phyloP scores from a whole-genome alignment of 2,888 invertebrate genomes.

The Strigamia maritima region DNA sequence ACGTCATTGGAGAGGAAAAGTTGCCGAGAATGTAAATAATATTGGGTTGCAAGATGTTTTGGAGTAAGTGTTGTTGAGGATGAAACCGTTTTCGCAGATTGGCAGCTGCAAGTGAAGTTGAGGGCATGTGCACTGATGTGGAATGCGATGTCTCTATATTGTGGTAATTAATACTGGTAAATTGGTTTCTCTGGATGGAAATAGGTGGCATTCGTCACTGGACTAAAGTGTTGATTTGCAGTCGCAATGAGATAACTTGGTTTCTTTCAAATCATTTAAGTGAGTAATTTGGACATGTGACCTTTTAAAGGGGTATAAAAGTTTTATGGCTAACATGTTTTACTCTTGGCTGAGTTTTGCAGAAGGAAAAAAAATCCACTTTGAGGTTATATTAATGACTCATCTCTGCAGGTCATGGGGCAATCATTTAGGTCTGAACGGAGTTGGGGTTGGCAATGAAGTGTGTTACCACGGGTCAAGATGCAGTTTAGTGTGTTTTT shows the following conservation, averaged over 20 bases:
- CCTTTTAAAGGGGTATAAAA: background rate
- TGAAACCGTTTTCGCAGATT: constrained; percentile 15
- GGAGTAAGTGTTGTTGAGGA: background rate
- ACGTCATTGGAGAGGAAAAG: background rate
- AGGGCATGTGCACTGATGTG: background rate
- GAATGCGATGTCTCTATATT: constrained; percentile 15
- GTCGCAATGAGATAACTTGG: too few relatives aligned
- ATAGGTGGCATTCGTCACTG: background rate
- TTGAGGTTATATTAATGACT: background rate
- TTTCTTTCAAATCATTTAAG: too few relatives aligned
- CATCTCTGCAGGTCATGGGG: background rate
- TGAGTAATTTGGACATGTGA: background rate
- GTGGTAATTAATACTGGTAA: constrained; percentile 3
- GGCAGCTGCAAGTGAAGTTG: constrained; percentile 12
- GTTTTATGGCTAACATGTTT: background rate
- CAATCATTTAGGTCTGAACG: background rate
- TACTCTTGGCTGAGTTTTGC: background rate
- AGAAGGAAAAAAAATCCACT: background rate
- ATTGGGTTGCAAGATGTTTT: background rate
- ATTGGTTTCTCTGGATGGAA: background rate
- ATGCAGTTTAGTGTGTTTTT: background rate
- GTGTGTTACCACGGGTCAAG: background rate
- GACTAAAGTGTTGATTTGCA: too few relatives aligned
- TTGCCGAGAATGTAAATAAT: background rate
- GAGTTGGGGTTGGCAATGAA: background rate